phyloP scores from a whole-genome alignment of 64 coral and sea anemone species.

The Anthopleura sola region DNA sequence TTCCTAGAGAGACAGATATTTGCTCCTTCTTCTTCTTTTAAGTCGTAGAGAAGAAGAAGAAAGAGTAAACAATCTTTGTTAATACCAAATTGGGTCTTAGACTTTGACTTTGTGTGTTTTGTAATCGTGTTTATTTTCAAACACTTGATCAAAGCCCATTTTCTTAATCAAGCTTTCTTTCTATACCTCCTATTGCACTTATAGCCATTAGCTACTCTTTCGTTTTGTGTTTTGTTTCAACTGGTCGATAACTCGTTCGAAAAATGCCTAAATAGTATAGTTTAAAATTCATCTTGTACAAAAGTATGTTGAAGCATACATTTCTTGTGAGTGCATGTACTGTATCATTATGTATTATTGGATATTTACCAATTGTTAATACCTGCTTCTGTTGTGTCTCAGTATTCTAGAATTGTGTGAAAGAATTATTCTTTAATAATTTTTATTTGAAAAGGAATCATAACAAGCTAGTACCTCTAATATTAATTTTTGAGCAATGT shows the following conservation, averaged over 20 bases:
- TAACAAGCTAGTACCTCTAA: no score
- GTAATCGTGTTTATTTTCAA: background rate
- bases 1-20: background rate
- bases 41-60: background rate
- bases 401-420: background rate
- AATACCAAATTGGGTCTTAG: background rate
- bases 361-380: background rate
- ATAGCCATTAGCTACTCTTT: conserved; percentile 23
- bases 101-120: conserved; percentile 2
- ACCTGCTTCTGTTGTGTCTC: background rate
- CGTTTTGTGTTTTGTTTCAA: conserved; percentile 5
- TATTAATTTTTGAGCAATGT: no score
- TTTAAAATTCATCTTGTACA: background rate
- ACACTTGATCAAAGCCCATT: background rate
- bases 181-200: background rate
- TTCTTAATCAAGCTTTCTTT: background rate
- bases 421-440: background rate
- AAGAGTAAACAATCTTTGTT: background rate
- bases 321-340: background rate
- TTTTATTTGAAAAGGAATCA: background rate
- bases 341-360: background rate
- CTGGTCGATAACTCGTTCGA: background rate
- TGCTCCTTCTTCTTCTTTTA: background rate
- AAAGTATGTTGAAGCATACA: background rate
- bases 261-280: background rate